A percentile compares a stretch with the other conserved stretches of the same genome.
phyloP scores from a whole-genome alignment of 30 jellyfish, hydroid and myxozoan species.

The Pseudorhiza aurosa region DNA sequence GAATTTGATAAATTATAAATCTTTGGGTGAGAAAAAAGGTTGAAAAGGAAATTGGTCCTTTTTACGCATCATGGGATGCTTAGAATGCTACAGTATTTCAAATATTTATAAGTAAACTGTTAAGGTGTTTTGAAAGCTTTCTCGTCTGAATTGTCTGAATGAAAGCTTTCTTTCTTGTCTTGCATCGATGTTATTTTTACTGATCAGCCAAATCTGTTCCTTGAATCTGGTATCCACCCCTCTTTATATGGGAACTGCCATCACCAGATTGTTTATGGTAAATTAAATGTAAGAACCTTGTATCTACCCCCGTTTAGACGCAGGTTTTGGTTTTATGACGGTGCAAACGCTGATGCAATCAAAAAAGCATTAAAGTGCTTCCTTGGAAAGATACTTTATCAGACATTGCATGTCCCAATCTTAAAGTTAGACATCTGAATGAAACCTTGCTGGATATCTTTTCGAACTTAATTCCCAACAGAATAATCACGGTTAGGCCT shows the following conservation, averaged over 20 bases:
- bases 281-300: slow-evolving; percentile 4
- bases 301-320: slow-evolving; percentile 18
- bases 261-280: too few species aligned
- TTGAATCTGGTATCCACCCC: slow-evolving; percentile 7
- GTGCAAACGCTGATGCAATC: slow-evolving; percentile 22
- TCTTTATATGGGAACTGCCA: slow-evolving; percentile 12
- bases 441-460: slow-evolving; percentile 50
- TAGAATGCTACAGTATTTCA: too few species aligned
- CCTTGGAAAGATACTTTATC: slow-evolving; percentile 36
- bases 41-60: too few species aligned
- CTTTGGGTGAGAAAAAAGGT: too few species aligned
- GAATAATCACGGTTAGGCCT: slow-evolving; percentile 37
- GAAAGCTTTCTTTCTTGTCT: too few species aligned
- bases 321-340: slow-evolving; percentile 19
- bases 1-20: too few species aligned
- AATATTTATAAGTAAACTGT: too few species aligned
- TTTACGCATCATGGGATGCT: too few species aligned
- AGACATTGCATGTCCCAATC: slow-evolving; percentile 44
- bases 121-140: too few species aligned
- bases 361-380: slow-evolving; percentile 40
- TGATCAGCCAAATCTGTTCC: too few species aligned
- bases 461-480: slow-evolving; percentile 62
- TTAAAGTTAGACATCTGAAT: slow-evolving; percentile 22
- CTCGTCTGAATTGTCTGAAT: too few species aligned
- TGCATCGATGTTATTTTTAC: neutral